These are phyloP conservation scores for Cyclophora punctaria DNA, from an alignment of 2,888 invertebrate genomes.

Conservation along the genomic window DNA sequence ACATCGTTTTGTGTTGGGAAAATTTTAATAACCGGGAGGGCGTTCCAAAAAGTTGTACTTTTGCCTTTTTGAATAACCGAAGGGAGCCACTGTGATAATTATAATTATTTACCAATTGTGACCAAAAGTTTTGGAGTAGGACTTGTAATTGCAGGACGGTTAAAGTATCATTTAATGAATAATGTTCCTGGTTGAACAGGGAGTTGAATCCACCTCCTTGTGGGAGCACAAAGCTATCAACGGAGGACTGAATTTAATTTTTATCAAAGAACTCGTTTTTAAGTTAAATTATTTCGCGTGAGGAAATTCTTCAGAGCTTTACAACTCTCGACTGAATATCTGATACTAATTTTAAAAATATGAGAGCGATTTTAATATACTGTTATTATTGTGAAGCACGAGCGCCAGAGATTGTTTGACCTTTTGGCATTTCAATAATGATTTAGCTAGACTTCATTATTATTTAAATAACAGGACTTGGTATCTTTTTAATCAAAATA, in stretches of 20 bases:
- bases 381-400: background rate
- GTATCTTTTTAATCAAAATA: background rate
- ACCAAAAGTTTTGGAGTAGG: constrained; percentile 53
- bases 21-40: constrained; percentile 67
- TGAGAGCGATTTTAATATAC: constrained; percentile 15
- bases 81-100: constrained; percentile 64
- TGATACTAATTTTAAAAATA: constrained; percentile 36
- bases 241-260: constrained; percentile 48
- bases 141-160: constrained; percentile 59
- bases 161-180: constrained; percentile 67
- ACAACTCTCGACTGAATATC: constrained; percentile 42
- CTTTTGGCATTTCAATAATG: too few relatives aligned
- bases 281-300: constrained; percentile 65
- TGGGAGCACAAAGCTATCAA: constrained; percentile 44
- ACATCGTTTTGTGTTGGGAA: constrained; percentile 44
- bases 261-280: constrained; percentile 41
- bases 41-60: constrained; percentile 59
- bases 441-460: too few relatives aligned
- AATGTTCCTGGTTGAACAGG: constrained; percentile 52
- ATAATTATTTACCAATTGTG: constrained; percentile 73
- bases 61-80: constrained; percentile 68
- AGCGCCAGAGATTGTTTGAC: too few relatives aligned
- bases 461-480: too few relatives aligned
- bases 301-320: constrained; percentile 52
- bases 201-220: constrained; percentile 36